These are phyloP conservation scores for Amphiprion ocellaris DNA, from an alignment of 2,113 vertebrate genomes.

Conservation along the genomic window DNA sequence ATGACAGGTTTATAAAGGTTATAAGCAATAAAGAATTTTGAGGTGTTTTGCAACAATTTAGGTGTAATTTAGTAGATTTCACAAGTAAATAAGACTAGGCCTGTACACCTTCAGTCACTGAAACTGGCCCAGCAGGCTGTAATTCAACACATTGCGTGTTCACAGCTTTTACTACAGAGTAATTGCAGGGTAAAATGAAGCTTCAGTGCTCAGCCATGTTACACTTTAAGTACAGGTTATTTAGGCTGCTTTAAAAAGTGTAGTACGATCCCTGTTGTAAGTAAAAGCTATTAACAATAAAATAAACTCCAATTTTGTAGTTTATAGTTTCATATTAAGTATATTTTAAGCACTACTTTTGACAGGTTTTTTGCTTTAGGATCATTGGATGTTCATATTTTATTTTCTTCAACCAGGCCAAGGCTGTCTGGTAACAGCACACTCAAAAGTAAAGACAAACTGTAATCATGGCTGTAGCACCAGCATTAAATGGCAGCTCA, in stretches of 20 bases:
- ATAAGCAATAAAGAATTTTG: background rate
- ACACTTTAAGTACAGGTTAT: background rate
- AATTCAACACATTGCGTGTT: background rate
- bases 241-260: background rate
- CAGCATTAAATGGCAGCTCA: no score
- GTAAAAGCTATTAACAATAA: no score
- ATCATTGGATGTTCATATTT: no score
- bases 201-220: background rate
- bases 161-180: slow-evolving; percentile 4
- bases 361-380: no score
- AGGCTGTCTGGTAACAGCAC: no score
- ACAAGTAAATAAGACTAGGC: background rate
- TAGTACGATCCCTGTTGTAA: no score
- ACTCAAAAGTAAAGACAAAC: no score
- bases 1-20: accelerated
- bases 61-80: background rate
- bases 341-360: no score
- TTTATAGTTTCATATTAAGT: no score
- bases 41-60: background rate
- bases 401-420: no score
- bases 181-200: slow-evolving; percentile 37
- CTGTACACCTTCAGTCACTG: slow-evolving; percentile 5
- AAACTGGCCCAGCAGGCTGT: slow-evolving; percentile 15
- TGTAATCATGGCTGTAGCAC: no score
- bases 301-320: no score